Evolutionary conservation across 2,113 vertebrate species (phyloP), one percentile per base, ranked within the genome.

Genomic region (Deroptyus accipitrinus): DNA sequence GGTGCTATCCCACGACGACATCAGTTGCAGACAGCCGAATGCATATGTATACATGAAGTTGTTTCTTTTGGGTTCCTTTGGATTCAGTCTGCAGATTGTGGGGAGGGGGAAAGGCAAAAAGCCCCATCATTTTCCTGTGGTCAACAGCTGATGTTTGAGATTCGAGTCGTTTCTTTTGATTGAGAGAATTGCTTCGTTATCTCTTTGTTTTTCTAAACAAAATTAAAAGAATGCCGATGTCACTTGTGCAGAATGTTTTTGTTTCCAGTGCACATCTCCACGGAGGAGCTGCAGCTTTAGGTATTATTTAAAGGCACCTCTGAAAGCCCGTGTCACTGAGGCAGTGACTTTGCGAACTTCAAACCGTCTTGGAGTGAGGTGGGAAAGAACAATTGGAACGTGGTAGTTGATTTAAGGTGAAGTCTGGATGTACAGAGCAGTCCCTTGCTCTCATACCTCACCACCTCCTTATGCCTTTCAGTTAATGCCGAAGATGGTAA

Each of bases 1-100:
- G 98, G 96, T 97, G 97, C 97, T 97, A 97, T 96, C 96, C 92
- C 37, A 64, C 94, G 96, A 92, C 30, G 16, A 97, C 92, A 69
- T 90, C 93, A 51, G 25, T 83, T 90, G 96, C 95, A 95, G 97
- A 92, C 90, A 92, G 87, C 97, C 90, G 97, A 95, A 96, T 82
- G 77, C 69, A 82, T 82, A 44, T 70, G 69, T 91, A 24, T 90
- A 84, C 95, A 57, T 51, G 61, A 48, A 52, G 22, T 52, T 70
- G 70, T 25, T 75, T 91, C 95, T 90, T 94, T 92, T 75, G 55
- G 75, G 68, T 90, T 93, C 84, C 89, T 95, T 94, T 57, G 93
- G 96, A 31, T 28, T 90, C 83, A 5, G 17, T 73, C 87, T 77
- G 95, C 66, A 16, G 80, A 16, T 77, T 73, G 82, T 67, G 76